phyloP scores from a whole-genome alignment of 2,888 invertebrate genomes.

The Dryococelus australis region DNA sequence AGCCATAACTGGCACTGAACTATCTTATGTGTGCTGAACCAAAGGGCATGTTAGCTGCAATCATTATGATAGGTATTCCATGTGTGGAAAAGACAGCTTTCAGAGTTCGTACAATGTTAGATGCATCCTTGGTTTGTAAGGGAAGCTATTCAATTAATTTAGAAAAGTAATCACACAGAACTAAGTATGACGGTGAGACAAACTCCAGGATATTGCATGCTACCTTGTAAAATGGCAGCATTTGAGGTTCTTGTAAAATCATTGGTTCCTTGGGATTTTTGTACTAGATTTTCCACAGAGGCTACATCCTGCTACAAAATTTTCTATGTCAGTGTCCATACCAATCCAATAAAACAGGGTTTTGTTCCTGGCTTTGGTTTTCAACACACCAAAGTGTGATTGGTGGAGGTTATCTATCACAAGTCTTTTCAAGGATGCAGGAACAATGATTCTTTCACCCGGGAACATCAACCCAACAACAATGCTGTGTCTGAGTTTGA shows the following conservation, averaged over 20 bases:
- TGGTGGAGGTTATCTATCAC: neutral
- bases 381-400: neutral
- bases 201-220: neutral
- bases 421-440: neutral
- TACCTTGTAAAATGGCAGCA: neutral
- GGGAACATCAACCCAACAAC: neutral
- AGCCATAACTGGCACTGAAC: neutral
- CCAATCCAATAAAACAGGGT: neutral
- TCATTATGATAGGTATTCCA: neutral
- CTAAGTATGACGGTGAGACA: neutral
- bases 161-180: neutral
- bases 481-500: neutral
- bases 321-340: no score
- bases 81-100: neutral
- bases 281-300: neutral
- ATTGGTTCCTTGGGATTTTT: neutral
- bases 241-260: neutral
- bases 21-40: neutral
- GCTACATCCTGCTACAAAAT: neutral
- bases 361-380: neutral
- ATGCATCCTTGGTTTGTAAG: neutral
- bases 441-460: neutral
- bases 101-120: neutral
- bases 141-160: neutral
- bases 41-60: neutral